A percentile compares a stretch with the other conserved stretches of the same genome.
Conservation (phyloP, 2,797 vertebrate genomes). For the Arctocebus calabarensis region DNA sequence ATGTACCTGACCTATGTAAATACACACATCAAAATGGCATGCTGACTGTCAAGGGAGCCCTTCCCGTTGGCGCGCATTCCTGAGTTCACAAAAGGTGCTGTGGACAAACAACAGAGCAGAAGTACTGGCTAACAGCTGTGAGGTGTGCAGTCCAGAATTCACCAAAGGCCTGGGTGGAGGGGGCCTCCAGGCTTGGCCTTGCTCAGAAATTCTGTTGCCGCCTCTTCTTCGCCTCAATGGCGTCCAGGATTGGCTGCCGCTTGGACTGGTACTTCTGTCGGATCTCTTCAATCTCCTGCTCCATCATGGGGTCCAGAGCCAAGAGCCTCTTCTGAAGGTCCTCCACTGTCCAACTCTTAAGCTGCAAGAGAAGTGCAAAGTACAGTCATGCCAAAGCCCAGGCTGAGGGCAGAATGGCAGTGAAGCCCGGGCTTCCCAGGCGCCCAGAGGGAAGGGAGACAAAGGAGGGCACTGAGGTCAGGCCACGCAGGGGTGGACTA, state of each 20-base stretch:
- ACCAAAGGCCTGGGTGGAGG: conserved; percentile 53
- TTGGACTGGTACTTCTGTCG: conserved; percentile 97
- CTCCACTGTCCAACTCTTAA: conserved; percentile 94
- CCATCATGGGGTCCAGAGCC: conserved; percentile 97
- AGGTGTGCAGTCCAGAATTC: conserved; percentile 76
- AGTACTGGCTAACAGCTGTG: conserved; percentile 64
- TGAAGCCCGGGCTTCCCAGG: neutral
- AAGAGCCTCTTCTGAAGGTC: conserved; percentile 92
- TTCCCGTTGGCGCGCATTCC: conserved; percentile 80
- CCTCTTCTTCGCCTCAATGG: conserved; percentile 97
- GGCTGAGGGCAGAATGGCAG: rapidly evolving
- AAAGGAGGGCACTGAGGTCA: neutral
- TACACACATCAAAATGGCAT: conserved; percentile 60
- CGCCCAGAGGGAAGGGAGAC: neutral
- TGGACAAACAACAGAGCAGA: conserved; percentile 78
- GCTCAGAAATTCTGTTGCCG: conserved; percentile 95
- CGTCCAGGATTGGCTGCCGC: conserved; percentile 96
- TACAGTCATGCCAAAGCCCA: neutral
- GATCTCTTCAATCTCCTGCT: conserved; percentile 98
- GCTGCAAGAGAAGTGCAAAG: conserved; percentile 86
- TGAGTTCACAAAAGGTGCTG: conserved; percentile 87
- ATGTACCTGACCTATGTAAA: conserved; percentile 61
- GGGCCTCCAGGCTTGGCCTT: neutral
- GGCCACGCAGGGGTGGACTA: neutral
- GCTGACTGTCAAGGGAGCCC: conserved; percentile 67